Conservation (phyloP, 2,888 invertebrate genomes). For the Nomada ruficornis region DNA sequence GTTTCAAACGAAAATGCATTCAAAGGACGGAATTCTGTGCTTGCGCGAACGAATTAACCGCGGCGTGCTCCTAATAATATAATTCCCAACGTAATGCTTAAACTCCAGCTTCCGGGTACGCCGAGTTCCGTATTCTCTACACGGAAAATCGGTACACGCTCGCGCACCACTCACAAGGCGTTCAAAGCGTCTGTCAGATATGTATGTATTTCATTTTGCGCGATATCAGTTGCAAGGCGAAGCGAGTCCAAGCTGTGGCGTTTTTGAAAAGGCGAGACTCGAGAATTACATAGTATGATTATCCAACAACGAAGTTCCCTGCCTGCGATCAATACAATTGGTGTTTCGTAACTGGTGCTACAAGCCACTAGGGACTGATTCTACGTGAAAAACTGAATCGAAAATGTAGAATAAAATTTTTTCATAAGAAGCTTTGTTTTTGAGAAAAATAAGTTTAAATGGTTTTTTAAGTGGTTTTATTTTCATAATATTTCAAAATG, state of each 20-base stretch:
- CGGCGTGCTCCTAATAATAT: conserved; percentile 38
- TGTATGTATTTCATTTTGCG: conserved; percentile 36
- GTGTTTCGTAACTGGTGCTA: conserved; percentile 13
- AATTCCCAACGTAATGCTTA: conserved; percentile 39
- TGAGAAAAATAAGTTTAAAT: no score
- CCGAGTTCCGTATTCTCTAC: conserved; percentile 29
- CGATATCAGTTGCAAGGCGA: conserved; percentile 23
- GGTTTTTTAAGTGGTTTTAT: no score
- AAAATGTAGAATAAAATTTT: no score
- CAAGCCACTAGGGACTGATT: no score
- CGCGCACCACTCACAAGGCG: background rate
- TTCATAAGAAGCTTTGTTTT: no score
- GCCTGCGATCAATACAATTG: conserved; percentile 39
- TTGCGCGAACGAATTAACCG: conserved; percentile 42
- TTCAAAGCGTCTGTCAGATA: conserved; percentile 37
- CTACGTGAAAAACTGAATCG: no score
- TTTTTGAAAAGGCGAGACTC: conserved; percentile 13
- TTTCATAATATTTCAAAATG: no score
- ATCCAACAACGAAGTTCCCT: conserved; percentile 47
- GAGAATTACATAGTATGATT: conserved; percentile 54
- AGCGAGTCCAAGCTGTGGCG: background rate
- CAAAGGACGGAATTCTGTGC: conserved; percentile 8
- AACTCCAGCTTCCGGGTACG: conserved; percentile 23
- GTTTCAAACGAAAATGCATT: conserved; percentile 13
- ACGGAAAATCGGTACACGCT: conserved; percentile 13